Base-by-base conservation (phyloP, 1,140 invertebrate genomes). In the Lepeophtheirus salmonis region DNA sequence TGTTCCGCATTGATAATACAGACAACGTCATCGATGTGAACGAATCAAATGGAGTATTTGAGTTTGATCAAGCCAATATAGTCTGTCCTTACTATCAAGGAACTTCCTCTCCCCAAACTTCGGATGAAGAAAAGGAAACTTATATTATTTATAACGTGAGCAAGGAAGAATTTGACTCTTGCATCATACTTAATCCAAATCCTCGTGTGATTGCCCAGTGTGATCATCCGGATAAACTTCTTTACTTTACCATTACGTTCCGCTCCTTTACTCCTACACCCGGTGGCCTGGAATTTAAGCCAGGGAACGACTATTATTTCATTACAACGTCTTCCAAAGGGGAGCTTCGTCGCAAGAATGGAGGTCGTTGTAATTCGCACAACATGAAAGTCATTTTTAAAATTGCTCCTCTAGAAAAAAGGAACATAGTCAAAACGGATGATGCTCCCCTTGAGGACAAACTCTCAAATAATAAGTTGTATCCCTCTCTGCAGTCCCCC, bases 331-430 rank as follows among this genome's bases (percentile, higher is more conserved):
- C 88, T 56, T 88, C 86, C 63, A 85, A 85, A 70, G 86, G 89
- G 68, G 87, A 90, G 68, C 73, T 91, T 65, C 85, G 91, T 70
- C 79, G 86, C 68, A 80, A 86, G 66, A 86, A 91, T 70, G 86
- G 88, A 50, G 87, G 87, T 49, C 80, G 86, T 56, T 94, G 89
- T 75, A 80, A 83, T 41, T 84, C 82, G 63, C 81, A 92, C 70
- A 90, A 92, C 75, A 94, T 92, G 89, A 91, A 90, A 76, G 83
- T 92, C 50, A 85, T 92, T 23, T 94, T 94, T 74, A 90, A 91
- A 72, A 87, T 91, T 20, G 59, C 59, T 41, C 30, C 30, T 41
- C n/a, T 41, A 41, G 30, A 41, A 10, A n/a, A n/a, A 41, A 6
- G 30, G 30, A 41, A 41, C 6, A n/a, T n/a, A n/a, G 30, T 41